Percentiles rank a stretch among this genome's conserved stretches.
These are phyloP conservation scores for Mugil cephalus DNA, from an alignment of 2,113 vertebrate species.

Conservation along the genomic window DNA sequence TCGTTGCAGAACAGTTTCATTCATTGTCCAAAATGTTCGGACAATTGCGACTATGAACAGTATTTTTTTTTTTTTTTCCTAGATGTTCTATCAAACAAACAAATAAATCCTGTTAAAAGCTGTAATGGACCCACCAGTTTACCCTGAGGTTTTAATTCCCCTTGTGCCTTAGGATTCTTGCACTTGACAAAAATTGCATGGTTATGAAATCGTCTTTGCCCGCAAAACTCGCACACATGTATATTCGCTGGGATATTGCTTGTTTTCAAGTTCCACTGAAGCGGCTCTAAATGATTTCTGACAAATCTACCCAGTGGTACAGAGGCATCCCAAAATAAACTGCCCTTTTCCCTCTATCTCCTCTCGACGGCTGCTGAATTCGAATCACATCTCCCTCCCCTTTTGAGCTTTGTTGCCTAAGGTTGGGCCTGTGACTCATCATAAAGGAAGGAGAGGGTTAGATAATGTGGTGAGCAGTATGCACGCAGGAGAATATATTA, in stretches of 20 bases:
- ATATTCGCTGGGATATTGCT: slow-evolving; percentile 10
- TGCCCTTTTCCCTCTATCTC: slow-evolving; percentile 60
- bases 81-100: no score
- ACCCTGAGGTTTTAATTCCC: background rate
- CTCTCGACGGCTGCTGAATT: slow-evolving; percentile 66
- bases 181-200: slow-evolving; percentile 11
- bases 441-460: slow-evolving; percentile 47
- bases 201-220: slow-evolving; percentile 9
- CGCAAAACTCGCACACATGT: background rate
- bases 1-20: no score
- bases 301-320: slow-evolving; percentile 64
- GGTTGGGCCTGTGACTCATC: slow-evolving; percentile 73
- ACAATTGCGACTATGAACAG: no score
- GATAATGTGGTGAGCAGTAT: slow-evolving; percentile 50
- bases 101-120: no score
- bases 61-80: no score
- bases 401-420: slow-evolving; percentile 43
- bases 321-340: slow-evolving; percentile 72
- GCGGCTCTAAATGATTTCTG: slow-evolving; percentile 71
- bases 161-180: background rate
- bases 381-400: slow-evolving; percentile 49
- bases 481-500: background rate
- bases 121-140: no score
- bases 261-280: slow-evolving; percentile 50
- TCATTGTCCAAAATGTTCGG: no score